Conservation (phyloP, 2,888 invertebrate species). For the Clitarchus hookeri region DNA sequence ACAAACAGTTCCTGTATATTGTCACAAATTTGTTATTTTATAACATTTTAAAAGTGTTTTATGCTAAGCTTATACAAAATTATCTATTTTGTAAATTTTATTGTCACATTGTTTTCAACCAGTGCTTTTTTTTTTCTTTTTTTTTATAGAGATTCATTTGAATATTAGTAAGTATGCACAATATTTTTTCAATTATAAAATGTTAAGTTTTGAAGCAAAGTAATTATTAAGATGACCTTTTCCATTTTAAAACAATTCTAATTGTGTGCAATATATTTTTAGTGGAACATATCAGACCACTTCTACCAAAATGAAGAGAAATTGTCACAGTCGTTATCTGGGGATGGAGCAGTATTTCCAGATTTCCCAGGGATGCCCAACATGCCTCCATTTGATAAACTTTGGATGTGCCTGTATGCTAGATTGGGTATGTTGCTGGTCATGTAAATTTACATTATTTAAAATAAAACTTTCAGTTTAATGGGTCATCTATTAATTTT, state of each 20-base stretch:
- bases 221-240: not conserved
- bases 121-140: not conserved
- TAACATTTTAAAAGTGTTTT: too few relatives aligned
- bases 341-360: slow-evolving; percentile 73
- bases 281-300: slow-evolving; percentile 99
- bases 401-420: slow-evolving; percentile 96
- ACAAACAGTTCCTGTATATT: too few relatives aligned
- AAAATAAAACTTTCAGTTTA: not conserved
- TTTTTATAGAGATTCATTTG: not conserved
- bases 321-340: slow-evolving; percentile 71
- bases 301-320: slow-evolving; percentile 94
- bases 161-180: not conserved
- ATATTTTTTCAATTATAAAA: not conserved
- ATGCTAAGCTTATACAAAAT: too few relatives aligned
- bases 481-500: not conserved
- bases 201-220: not conserved
- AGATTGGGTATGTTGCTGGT: slow-evolving; percentile 64
- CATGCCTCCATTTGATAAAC: slow-evolving; percentile 86
- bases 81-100: too few relatives aligned
- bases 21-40: too few relatives aligned
- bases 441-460: not conserved
- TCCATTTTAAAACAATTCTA: not conserved
- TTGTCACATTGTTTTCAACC: too few relatives aligned
- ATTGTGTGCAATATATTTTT: slow-evolving; percentile 49
- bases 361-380: slow-evolving; percentile 83